Base-by-base conservation (phyloP, 2,113 vertebrate species). In the Campylorhamphus procurvoides region DNA sequence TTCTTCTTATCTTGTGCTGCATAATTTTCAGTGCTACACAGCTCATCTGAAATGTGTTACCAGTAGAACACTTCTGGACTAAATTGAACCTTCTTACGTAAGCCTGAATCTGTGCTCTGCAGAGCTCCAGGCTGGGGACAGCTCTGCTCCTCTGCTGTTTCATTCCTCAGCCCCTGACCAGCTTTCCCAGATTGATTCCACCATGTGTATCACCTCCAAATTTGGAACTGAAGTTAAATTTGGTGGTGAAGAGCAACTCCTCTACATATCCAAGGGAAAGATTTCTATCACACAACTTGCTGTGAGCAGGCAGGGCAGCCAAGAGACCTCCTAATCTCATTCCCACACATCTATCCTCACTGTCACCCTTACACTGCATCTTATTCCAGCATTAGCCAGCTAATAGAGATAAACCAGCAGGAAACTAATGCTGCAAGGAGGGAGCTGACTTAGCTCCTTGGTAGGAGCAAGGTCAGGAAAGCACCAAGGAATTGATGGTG, bases 1-100 rank as follows among this genome's bases (percentile, higher is more conserved):
- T 84, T 60, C 60, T 27, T 69, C 64, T 78, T 56, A 58, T 44
- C 72, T 74, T 83, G 37, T 56, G 12, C 64, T 71, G 82, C 44
- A 83, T 79, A 83, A 90, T 35, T 84, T 80, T 91, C 78, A 88
- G 79, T 14, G 35, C 50, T 94, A 87, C 63, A 94, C 63, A 93
- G 75, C 72, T 90, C 75, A 66, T 85, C 46, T 62, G 28, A 76
- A 94, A 96, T 44, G 63, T 86, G 87, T 66, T 92, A 84, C 72
- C 91, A 90, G 79, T 40, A 63, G 69, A 90, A 92, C 33, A 52
- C 59, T 93, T 73, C 29, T 40, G 50, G 79, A 93, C 90, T 94
- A 66, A 94, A 83, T 19, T 82, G 87, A 94, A 94, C 85, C 72
- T 69, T 16, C 46, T 96, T 91, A 86, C 10, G 1, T 84, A 91